Evolutionary conservation across 2,888 invertebrate genomes (phyloP).

Genomic region (Argynnis bischoffii): DNA sequence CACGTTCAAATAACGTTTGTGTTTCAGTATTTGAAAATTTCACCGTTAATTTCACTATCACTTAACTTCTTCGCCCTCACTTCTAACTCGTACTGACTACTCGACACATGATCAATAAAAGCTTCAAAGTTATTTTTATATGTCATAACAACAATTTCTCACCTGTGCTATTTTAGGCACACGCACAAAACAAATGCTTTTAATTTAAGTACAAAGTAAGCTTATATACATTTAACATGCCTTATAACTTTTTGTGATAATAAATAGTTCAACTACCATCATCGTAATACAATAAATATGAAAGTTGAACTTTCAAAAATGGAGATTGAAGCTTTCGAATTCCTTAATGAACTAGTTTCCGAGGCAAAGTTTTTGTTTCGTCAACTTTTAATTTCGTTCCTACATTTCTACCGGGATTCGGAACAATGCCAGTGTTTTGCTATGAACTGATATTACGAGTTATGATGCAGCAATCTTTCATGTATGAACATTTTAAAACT

Average conservation of each 20-base stretch:
- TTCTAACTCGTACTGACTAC: no score
- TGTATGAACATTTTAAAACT: not conserved
- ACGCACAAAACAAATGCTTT: no score
- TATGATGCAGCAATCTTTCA: slow-evolving; percentile 19
- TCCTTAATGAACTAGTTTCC: slow-evolving; percentile 35
- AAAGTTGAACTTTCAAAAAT: slow-evolving; percentile 15
- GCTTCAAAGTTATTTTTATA: no score
- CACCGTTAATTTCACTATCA: no score
- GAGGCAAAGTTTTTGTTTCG: slow-evolving; percentile 31
- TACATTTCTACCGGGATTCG: slow-evolving; percentile 27
- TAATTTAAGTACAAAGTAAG: no score
- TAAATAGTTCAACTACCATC: slow-evolving; percentile 1
- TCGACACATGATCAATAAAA: no score
- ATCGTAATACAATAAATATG: slow-evolving; percentile 9
- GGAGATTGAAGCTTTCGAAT: slow-evolving; percentile 14
- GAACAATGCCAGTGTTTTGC: slow-evolving; percentile 44
- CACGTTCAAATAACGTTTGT: no score
- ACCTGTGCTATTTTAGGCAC: no score
- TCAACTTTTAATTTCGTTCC: slow-evolving; percentile 60
- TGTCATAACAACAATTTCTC: no score
- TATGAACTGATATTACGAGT: slow-evolving; percentile 32
- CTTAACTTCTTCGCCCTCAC: no score
- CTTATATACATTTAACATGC: not conserved
- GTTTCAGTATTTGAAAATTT: no score
- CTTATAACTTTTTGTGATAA: not conserved